phyloP scores from a whole-genome alignment of 2,888 invertebrate genomes.

The Dolichopus griseipennis region DNA sequence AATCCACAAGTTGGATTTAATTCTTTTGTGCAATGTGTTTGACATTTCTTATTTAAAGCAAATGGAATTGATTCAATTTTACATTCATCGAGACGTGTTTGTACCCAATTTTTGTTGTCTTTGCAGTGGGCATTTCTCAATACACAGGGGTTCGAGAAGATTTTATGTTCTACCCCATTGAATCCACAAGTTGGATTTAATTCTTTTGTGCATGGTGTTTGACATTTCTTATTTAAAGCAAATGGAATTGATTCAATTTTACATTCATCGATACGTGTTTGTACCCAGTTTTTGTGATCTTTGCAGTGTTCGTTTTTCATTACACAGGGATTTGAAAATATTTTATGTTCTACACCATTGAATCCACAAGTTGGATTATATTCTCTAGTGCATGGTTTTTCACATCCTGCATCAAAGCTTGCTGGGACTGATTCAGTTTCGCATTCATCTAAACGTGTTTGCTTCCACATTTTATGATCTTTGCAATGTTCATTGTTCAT shows the following conservation, averaged over 20 bases:
- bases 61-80: neutral
- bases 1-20: slow-evolving; percentile 11
- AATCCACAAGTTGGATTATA: slow-evolving; percentile 15
- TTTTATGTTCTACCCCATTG: neutral
- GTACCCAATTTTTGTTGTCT: neutral
- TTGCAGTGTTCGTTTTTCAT: neutral
- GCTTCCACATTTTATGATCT: neutral
- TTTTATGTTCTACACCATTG: neutral
- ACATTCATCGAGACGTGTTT: neutral
- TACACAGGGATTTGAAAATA: neutral
- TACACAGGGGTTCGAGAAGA: neutral
- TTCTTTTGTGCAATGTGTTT: slow-evolving; percentile 26
- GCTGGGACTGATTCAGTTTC: neutral
- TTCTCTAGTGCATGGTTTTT: slow-evolving; percentile 12
- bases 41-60: too few species aligned
- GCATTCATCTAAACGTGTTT: neutral
- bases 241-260: neutral
- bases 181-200: slow-evolving; percentile 14
- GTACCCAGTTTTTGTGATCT: neutral
- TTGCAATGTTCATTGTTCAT: neutral
- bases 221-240: neutral
- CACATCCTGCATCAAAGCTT: neutral
- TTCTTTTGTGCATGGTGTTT: slow-evolving; percentile 11
- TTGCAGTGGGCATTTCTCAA: neutral
- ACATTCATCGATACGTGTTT: neutral